A percentile compares a stretch with the other conserved stretches of the same genome.
Evolutionary conservation across 2,888 invertebrate genomes (phyloP).

Genomic region (Entomobrya proxima): DNA sequence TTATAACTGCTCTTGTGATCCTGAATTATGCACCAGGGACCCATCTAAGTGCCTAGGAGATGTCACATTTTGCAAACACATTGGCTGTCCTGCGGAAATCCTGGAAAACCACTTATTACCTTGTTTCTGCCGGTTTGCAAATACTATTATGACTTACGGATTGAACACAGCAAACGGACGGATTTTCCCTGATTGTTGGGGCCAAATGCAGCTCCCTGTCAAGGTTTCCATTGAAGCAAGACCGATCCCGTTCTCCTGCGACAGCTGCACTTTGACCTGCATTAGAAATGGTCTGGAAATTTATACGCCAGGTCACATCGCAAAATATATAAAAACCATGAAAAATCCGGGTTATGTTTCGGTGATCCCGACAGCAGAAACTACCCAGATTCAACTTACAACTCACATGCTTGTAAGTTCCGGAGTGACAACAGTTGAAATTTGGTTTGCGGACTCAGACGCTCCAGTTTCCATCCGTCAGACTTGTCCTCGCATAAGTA

Average conservation of each 20-base stretch:
- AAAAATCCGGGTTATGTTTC: slow-evolving; percentile 60
- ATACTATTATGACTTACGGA: background rate
- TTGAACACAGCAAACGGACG: background rate
- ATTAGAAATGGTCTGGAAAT: slow-evolving; percentile 10
- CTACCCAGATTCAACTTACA: background rate
- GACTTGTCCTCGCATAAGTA: slow-evolving; percentile 5
- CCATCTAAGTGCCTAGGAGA: slow-evolving; percentile 1
- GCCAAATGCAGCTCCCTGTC: background rate
- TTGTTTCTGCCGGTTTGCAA: background rate
- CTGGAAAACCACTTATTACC: background rate
- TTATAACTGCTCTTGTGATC: slow-evolving; percentile 26
- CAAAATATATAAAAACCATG: slow-evolving; percentile 28
- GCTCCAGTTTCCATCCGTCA: background rate
- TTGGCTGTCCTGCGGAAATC: background rate
- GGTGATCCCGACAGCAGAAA: background rate
- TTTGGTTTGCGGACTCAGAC: slow-evolving; percentile 44
- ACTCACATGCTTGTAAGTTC: slow-evolving; percentile 35
- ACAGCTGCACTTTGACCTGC: slow-evolving; percentile 19
- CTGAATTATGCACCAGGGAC: background rate
- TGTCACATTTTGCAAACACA: background rate
- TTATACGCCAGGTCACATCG: background rate
- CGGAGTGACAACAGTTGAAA: background rate
- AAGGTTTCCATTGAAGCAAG: background rate
- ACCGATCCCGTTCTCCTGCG: background rate
- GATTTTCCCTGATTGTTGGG: slow-evolving; percentile 34